Base-by-base conservation (phyloP, 2,113 vertebrate genomes). In the Emydura subglobosa region DNA sequence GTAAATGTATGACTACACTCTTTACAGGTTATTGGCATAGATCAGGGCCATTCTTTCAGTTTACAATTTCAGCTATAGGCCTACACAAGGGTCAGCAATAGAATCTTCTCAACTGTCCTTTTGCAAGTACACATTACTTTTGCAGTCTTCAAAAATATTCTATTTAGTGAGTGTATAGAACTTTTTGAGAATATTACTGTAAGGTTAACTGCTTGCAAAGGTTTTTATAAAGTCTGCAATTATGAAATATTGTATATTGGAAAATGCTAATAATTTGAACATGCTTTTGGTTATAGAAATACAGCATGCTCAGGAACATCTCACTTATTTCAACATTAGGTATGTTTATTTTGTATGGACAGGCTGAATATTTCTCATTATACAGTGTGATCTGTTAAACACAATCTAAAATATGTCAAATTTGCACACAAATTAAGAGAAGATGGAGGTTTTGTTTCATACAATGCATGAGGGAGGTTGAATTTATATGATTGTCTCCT, bases 231-330 rank as follows among this genome's bases (percentile, higher is more conserved):
- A n/a, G 91, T 12, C 16, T 0, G 0, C 29, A 9, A 84, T 53
- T n/a, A 88, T 24, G 55, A 47, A 59, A 5, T 5, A 39, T 5
- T 10, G 42, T 0, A 2, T 10, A 34, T 22, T 61, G 53, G 39
- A 82, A 82, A 25, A n/a, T 2, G 1, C 22, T 27, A 51, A 44
- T 44, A 47, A 34, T 17, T 1, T 44, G 13, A 89, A 49, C 55
- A 42, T 6, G 13, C 0, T 4, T 31, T 59, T 55, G 31, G 7
- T 2, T 80, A 39, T 13, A 42, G 22, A 42, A 78, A 78, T 72
- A 78, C 24, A 78, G 11, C 11, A 78, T 39, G 68, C 55, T 92
- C 53, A 84, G 34, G 10, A 82, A 50, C 39, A 78, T 86, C 87
- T 90, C 65, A 7, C 21, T 47, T 22, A 47, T 47, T 44, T 78